Evolutionary conservation across 2,888 invertebrate species (phyloP), one percentile per base, ranked within the genome.

Genomic region (Caenorhabditis japonica): DNA sequence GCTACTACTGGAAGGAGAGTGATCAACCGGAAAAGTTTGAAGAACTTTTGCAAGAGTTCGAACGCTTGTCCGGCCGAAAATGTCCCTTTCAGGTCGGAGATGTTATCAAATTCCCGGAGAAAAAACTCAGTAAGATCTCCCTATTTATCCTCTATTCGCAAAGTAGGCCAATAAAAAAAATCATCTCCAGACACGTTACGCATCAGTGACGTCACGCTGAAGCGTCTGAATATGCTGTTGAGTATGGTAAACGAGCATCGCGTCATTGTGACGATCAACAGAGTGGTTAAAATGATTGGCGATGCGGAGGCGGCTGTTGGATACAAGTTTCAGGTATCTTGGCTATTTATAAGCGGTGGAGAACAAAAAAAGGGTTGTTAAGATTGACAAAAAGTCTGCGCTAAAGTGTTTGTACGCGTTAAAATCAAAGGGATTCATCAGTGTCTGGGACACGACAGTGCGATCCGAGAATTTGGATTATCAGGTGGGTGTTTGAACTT

Each of bases 361-460:
- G 30, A 55, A 25, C 17, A 13, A 15, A 8, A 47, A 38, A 15
- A 13, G 10, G 21, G 17, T 2, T 25, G 64, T 81, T 60, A 41
- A 84, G 84, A 83, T 87, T 23, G 86, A 86, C 70, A 84, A 85
- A 59, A 86, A 84, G 59, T 83, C 85, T 2, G 55, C 82, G 15
- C 44, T 79, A 51, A 86, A 86, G 66, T 82, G 83, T 47, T 53
- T 85, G 17, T 44, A 78, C 13, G 82, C 84, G 12, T 62, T 85
- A 7, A 68, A 79, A 47, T 62, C 44, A 23, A 73, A 77, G 49
- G 47, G 61, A 4, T 53, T 84, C 4, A 30, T 77, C 0, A 56
- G 73, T 7, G 27, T 82, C 8, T 77, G 60, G 34, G 76, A 78
- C 0, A 73, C 72, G 0, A 64, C 39, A 13, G 76, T 77, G 1